These are phyloP conservation scores for Vireo altiloquus DNA, from an alignment of 2,113 vertebrate genomes.

Conservation along the genomic window DNA sequence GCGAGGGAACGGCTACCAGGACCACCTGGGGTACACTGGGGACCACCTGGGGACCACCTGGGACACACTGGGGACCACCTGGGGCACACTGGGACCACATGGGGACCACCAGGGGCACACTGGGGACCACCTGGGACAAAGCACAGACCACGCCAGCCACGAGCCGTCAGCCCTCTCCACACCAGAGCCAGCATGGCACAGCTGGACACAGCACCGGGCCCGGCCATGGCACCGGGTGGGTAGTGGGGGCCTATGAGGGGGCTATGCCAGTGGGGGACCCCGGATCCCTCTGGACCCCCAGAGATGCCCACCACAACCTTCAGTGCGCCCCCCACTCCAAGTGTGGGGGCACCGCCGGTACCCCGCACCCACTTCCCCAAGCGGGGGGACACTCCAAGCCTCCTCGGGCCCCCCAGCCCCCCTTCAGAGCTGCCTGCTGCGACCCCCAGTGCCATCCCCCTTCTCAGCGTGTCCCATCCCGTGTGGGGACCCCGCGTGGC, in stretches of 20 bases:
- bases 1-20: background rate
- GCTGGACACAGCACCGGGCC: background rate
- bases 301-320: background rate
- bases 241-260: rapidly evolving
- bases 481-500: rapidly evolving
- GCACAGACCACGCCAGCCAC: background rate
- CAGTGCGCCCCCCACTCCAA: too few species aligned
- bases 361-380: background rate
- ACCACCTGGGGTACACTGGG: background rate
- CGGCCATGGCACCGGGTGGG: rapidly evolving
- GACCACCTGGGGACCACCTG: background rate
- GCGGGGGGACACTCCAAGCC: background rate
- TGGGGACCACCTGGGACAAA: background rate
- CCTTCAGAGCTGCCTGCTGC: background rate
- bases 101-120: background rate
- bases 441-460: background rate
- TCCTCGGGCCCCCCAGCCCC: background rate
- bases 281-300: background rate
- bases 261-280: rapidly evolving
- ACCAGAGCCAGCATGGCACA: rapidly evolving
- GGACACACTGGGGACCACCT: background rate
- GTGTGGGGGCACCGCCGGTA: background rate
- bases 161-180: too few species aligned
- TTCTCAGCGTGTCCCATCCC: background rate
- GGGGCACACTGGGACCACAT: background rate